Conservation (phyloP, 2,888 invertebrate genomes). For the Yponomeuta malinellus region DNA sequence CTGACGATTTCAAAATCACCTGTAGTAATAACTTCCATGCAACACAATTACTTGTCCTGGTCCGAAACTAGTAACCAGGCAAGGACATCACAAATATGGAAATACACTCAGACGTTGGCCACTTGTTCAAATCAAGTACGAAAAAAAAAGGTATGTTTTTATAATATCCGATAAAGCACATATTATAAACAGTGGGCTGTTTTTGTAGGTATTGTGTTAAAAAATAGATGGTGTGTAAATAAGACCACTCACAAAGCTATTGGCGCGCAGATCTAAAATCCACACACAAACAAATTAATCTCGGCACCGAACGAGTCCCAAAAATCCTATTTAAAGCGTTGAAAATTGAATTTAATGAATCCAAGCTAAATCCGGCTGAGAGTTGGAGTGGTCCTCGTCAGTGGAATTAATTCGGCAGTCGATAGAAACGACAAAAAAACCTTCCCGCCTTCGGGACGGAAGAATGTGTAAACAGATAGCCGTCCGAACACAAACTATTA, state of each 20-base stretch:
- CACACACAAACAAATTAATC: background rate
- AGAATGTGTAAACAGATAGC: background rate
- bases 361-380: background rate
- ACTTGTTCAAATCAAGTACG: too few relatives aligned
- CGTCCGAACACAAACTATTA: background rate
- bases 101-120: too few relatives aligned
- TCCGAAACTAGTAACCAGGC: too few relatives aligned
- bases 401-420: slow-evolving; percentile 1
- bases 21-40: too few relatives aligned
- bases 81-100: too few relatives aligned
- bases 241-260: background rate
- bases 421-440: slow-evolving; percentile 5
- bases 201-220: too few relatives aligned
- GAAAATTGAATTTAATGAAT: slow-evolving; percentile 3
- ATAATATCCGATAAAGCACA: too few relatives aligned
- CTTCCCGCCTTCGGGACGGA: background rate
- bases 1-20: too few relatives aligned
- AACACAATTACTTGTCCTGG: too few relatives aligned
- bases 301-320: background rate
- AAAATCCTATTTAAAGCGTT: background rate
- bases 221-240: background rate
- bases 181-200: too few relatives aligned
- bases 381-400: slow-evolving; percentile 11
- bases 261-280: background rate
- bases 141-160: too few relatives aligned